Conservation (phyloP, 2,113 vertebrate genomes). For the Brachyhypopomus gauderio region DNA sequence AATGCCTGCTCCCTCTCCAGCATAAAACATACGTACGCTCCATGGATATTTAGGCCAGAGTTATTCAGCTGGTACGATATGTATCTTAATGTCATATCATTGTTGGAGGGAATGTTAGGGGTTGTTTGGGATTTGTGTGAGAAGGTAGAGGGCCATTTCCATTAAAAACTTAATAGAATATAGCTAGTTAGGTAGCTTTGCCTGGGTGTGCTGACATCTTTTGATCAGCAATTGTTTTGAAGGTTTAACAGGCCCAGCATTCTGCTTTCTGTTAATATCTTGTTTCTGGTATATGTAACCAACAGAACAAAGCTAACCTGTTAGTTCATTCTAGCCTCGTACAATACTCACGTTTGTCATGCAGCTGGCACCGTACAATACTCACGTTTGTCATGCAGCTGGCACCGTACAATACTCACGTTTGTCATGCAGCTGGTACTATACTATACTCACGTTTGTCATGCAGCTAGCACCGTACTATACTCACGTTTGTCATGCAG, state of each 20-base stretch:
- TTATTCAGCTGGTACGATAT: not conserved
- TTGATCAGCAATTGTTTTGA: too few species aligned
- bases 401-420: too few species aligned
- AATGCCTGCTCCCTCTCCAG: not conserved
- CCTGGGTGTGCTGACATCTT: too few species aligned
- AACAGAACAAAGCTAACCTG: too few species aligned
- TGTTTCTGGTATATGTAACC: too few species aligned
- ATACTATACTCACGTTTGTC: not conserved
- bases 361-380: not conserved
- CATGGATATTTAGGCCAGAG: not conserved
- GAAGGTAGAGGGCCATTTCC: not conserved
- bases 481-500: too few species aligned
- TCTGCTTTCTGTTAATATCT: too few species aligned
- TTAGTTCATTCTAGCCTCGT: too few species aligned
- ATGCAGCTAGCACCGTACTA: constrained; percentile 91
- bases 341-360: too few species aligned
- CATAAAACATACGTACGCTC: not conserved
- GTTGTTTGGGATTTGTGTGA: not conserved
- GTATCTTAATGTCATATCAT: not conserved
- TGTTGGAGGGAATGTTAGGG: not conserved
- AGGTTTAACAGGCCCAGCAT: too few species aligned
- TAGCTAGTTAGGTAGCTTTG: too few species aligned
- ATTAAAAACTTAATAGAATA: not conserved
- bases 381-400: constrained; percentile 72
- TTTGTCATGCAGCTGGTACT: too few species aligned